These are phyloP conservation scores for Teleopsis dalmanni DNA, from an alignment of 1,140 invertebrate genomes.

Conservation along the genomic window DNA sequence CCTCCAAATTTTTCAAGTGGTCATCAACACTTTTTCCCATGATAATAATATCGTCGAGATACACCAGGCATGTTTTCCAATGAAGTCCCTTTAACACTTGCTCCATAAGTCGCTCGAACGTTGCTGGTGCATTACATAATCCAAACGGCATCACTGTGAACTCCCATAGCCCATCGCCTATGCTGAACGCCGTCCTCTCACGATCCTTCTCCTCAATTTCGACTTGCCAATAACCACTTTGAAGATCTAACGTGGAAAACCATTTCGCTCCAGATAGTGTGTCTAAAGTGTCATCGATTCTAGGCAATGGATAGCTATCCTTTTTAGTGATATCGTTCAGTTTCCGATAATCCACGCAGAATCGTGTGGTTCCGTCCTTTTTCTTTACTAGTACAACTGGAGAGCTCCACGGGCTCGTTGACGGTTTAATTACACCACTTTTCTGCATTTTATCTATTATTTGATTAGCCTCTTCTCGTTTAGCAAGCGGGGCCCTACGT, in stretches of 20 bases:
- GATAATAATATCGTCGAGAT: slow-evolving; percentile 45
- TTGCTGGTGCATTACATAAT: slow-evolving; percentile 22
- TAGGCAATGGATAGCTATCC: too few relatives aligned
- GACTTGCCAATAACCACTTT: slow-evolving; percentile 30
- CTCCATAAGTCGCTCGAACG: slow-evolving; percentile 29
- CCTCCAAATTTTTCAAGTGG: slow-evolving; percentile 35
- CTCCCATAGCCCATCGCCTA: slow-evolving; percentile 34
- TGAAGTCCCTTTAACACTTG: slow-evolving; percentile 16
- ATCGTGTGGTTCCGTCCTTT: too few relatives aligned
- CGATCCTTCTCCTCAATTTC: neutral
- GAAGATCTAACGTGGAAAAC: slow-evolving; percentile 45
- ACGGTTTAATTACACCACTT: too few relatives aligned
- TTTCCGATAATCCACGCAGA: too few relatives aligned
- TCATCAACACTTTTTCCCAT: slow-evolving; percentile 34
- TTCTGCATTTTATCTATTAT: too few relatives aligned
- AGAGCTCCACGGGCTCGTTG: too few relatives aligned
- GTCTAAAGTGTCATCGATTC: too few relatives aligned
- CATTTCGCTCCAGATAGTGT: too few relatives aligned
- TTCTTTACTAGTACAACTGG: too few relatives aligned
- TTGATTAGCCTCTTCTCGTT: too few relatives aligned
- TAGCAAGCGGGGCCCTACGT: too few relatives aligned
- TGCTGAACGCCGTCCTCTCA: slow-evolving; percentile 16
- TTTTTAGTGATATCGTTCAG: too few relatives aligned
- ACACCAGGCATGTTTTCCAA: slow-evolving; percentile 27
- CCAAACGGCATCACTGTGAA: slow-evolving; percentile 46